Evolutionary conservation across 2,888 invertebrate genomes (phyloP).

Genomic region (Phengaris alcon): DNA sequence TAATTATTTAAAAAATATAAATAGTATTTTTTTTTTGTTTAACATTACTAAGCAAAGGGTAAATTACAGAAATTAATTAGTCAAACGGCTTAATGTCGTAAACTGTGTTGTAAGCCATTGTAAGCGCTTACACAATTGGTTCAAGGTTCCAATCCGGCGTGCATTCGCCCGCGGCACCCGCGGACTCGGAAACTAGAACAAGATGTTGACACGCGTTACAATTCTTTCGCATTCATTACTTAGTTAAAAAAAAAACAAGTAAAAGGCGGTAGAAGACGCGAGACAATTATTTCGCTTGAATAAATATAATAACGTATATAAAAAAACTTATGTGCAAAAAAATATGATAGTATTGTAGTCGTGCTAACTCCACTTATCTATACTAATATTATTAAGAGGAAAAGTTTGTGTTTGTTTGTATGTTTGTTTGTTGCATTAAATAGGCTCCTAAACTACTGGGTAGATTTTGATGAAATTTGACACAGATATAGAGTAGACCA

Average conservation of each 20-base stretch:
- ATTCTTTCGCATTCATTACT: conserved; percentile 14
- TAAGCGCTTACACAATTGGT: conserved; percentile 75
- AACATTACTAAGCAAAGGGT: conserved; percentile 15
- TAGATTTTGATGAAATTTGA: too few species aligned
- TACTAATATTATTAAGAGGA: too few species aligned
- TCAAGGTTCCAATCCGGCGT: conserved; percentile 72
- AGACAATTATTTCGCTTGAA: not conserved
- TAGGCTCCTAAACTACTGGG: too few species aligned
- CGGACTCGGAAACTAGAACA: conserved; percentile 69
- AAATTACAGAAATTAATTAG: conserved; percentile 27
- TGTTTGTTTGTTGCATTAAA: too few species aligned
- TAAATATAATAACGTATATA: not conserved
- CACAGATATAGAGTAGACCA: too few species aligned
- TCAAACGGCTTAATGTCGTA: conserved; percentile 58
- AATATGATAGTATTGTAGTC: not conserved
- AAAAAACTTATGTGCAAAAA: not conserved
- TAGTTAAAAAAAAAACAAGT: not conserved
- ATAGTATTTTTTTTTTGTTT: not conserved
- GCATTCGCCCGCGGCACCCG: conserved; percentile 74
- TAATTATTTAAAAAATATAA: too few species aligned
- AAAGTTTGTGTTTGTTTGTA: too few species aligned
- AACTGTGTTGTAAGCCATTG: conserved; percentile 75
- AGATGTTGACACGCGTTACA: conserved; percentile 30
- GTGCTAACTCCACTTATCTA: not conserved
- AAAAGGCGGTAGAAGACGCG: too few species aligned